Evolutionary conservation across 37 sponge, comb jelly and placozoan species (phyloP), one percentile per base, ranked within the genome.

Genomic region (Amphimedon queenslandica): DNA sequence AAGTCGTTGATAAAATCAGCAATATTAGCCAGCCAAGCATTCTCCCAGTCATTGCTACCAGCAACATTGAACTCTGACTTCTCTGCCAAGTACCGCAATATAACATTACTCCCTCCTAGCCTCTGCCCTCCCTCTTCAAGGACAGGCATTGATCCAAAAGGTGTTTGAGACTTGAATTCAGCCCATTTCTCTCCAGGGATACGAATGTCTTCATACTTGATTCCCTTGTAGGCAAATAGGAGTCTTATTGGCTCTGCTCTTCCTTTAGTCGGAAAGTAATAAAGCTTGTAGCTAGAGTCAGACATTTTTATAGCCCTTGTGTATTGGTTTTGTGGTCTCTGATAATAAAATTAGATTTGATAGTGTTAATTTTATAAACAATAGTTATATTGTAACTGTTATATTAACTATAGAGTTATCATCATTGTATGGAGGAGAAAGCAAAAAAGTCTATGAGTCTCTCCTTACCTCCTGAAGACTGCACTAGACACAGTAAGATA

Each of bases 101-200:
- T 74, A 30, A 43, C 66, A 23, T 2, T 2, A 30, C 77, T 80
- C 29, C 81, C 77, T 24, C 71, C 75, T 4, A 87, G 63, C 38
- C 30, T 70, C 60, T 76, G 74, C 4, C 87, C 81, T 40, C 80
- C 87, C 20, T 70, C 77, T 55, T 87, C 81, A 29, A 87, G 70
- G 1, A 75, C 51, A 16, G 87, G 87, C 38, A 87, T 35, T 40
- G 35, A 23, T 16, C 77, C 81, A 34, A 60, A 80, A 5, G 87
- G 87, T 6, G 81, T 68, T 5, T 43, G 40, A 4, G 69, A 63
- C 55, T 66, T 74, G 29, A 65, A 27, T n/a, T 35, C 55, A 18
- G 32, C 25, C 82, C 82, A 81, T 8, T 77, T 69, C 6, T 74
- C 75, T 28, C 33, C 10, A 0, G 51, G 40, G 1, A 84, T 16